These are phyloP conservation scores for Allacma fusca DNA, from an alignment of 2,888 invertebrate genomes.

Conservation along the genomic window DNA sequence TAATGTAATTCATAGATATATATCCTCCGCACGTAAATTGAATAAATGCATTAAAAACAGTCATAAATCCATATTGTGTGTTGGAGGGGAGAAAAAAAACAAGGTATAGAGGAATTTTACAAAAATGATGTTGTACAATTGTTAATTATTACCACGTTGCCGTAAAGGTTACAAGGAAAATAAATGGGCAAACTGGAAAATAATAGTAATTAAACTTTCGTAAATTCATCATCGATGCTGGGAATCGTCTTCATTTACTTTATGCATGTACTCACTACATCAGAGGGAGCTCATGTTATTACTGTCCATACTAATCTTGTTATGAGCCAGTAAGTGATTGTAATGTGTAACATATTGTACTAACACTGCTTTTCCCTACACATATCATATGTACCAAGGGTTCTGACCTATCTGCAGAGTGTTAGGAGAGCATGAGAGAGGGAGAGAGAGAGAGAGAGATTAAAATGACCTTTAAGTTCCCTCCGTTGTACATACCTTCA, in stretches of 20 bases:
- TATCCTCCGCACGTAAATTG: not conserved
- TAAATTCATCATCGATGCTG: slow-evolving; percentile 33
- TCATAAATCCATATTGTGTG: slow-evolving; percentile 25
- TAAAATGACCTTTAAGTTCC: slow-evolving; percentile 15
- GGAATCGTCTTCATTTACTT: slow-evolving; percentile 23
- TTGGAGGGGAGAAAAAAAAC: not conserved
- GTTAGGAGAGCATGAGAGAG: no score
- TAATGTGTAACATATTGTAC: not conserved
- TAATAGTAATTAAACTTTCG: slow-evolving; percentile 37
- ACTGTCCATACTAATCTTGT: not conserved
- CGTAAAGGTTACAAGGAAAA: slow-evolving; percentile 33
- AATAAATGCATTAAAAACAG: slow-evolving; percentile 17
- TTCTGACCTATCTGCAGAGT: no score
- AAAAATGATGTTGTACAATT: not conserved
- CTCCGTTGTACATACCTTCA: not conserved
- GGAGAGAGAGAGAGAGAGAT: not conserved
- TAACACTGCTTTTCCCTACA: not conserved
- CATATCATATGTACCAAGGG: no score
- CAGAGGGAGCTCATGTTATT: not conserved
- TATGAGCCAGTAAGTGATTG: not conserved
- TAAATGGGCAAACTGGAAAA: slow-evolving; percentile 34
- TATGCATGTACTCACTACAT: not conserved
- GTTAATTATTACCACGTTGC: slow-evolving; percentile 28
- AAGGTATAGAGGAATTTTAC: not conserved
- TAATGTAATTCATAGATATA: not conserved